These are phyloP conservation scores for Clarias macrocephalus DNA, from an alignment of 2,113 vertebrate species.

Conservation along the genomic window DNA sequence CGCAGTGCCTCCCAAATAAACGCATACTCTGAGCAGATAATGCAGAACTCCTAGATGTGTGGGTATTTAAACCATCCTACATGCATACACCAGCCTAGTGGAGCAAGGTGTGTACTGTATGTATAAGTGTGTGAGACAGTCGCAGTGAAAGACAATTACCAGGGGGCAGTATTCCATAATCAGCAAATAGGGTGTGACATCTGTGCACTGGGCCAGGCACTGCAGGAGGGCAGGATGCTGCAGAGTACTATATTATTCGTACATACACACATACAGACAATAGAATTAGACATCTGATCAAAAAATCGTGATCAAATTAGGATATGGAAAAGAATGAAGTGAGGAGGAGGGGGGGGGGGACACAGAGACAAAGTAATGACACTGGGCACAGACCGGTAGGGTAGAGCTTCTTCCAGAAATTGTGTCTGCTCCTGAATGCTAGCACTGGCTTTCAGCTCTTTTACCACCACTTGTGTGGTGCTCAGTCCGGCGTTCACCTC, in stretches of 20 bases:
- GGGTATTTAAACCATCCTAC: neutral
- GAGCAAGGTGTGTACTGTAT: neutral
- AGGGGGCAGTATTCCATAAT: constrained; percentile 97
- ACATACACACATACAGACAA: constrained; percentile 2
- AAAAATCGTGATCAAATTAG: neutral
- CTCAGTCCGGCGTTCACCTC: constrained; percentile 87
- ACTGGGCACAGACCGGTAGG: constrained; percentile 79
- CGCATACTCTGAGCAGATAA: neutral
- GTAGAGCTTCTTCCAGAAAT: constrained; percentile 91
- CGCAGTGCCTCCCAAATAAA: neutral
- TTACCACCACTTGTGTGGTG: constrained; percentile 90
- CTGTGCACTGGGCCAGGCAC: constrained; percentile 91
- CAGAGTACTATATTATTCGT: constrained; percentile 74
- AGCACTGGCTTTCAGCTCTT: constrained; percentile 91
- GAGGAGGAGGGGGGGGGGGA: no score
- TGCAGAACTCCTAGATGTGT: constrained; percentile 1
- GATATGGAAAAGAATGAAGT: neutral
- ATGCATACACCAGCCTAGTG: neutral
- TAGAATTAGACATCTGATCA: neutral
- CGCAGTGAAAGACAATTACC: constrained; percentile 72
- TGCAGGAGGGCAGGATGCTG: constrained; percentile 92
- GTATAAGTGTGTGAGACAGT: neutral
- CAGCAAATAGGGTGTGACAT: constrained; percentile 95
- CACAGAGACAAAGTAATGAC: neutral
- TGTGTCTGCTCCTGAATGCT: constrained; percentile 93